Conservation (phyloP, 2,888 invertebrate genomes). For the Scaptomyza polygonia region DNA sequence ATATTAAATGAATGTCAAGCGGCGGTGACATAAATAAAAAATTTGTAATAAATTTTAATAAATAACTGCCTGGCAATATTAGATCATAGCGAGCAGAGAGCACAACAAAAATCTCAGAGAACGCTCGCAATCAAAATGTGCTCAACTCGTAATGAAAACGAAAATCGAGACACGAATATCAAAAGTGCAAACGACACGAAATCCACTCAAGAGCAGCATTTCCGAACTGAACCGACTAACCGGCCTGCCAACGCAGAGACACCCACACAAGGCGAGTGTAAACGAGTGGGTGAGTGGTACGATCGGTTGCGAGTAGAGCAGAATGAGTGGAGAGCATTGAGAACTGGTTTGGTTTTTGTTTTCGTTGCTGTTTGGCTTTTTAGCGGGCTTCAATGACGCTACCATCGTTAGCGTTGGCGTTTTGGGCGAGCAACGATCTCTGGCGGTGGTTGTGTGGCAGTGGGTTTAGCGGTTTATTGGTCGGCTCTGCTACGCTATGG, state of each 20-base stretch:
- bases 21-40: conserved; percentile 72
- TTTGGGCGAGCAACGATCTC: conserved; percentile 44
- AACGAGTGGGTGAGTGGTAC: conserved; percentile 37
- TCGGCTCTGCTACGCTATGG: conserved; percentile 42
- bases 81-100: conserved; percentile 62
- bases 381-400: conserved; percentile 56
- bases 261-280: conserved; percentile 68
- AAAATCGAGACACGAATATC: conserved; percentile 54
- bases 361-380: conserved; percentile 39
- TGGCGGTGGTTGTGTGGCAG: conserved; percentile 63
- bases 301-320: conserved; percentile 18
- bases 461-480: conserved; percentile 82
- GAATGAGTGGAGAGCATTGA: conserved; percentile 43
- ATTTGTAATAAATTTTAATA: conserved; percentile 79
- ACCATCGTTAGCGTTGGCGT: conserved; percentile 40
- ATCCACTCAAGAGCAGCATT: conserved; percentile 62
- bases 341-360: conserved; percentile 74
- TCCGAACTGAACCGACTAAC: conserved; percentile 29
- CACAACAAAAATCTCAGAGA: conserved; percentile 42
- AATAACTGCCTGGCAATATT: conserved; percentile 77
- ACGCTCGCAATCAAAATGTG: conserved; percentile 10
- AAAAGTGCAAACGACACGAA: conserved; percentile 26
- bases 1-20: conserved; percentile 75
- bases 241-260: conserved; percentile 63
- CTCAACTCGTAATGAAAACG: conserved; percentile 56